Base-by-base conservation (phyloP, 2,113 vertebrate genomes). In the Leuciscus idus region DNA sequence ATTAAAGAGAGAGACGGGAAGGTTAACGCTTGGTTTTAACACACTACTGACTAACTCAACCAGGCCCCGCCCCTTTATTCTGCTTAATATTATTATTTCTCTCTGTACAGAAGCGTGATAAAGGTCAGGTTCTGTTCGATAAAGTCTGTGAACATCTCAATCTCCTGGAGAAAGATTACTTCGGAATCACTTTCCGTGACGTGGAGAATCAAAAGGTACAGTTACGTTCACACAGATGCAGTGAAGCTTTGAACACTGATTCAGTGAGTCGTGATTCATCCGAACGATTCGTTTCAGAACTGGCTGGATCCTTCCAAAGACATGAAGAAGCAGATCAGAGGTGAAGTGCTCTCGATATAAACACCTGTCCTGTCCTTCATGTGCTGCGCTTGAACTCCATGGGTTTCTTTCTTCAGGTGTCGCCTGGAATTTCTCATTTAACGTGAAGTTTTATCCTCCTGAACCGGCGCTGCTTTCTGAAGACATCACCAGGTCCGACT, bases 251-350 rank as follows among this genome's bases (percentile, higher is more conserved):
- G 23, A 48, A 48, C 73, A 26, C n/a, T 52, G 75, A 77, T 52
- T 72, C 50, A 28, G 15, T 77, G 75, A 77, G 48, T 77, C 28
- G n/a, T 52, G 75, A 17, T 12, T 61, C 30, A 33, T 39, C 48
- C 59, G 28, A 43, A 46, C 15, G 15, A 23, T 33, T 76, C 74
- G 90, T 87, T 90, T 90, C 86, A 99, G 98, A 99, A 99, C 92
- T 99, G 98, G 98, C 92, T 99, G 95, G 98, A 99, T 91, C 97
- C 97, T 72, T 92, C 95, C 70, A 99, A 99, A 92, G 98, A 98
- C 91, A 97, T 99, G 91, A 99, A 99, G 95, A 99, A 99, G 91
- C 98, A 99, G 93, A 95, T 98, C 78, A 94, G 98, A 97, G 98
- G 98, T 99, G 94, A 96, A 96, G n/a, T 0, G 23, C 2, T 36